phyloP scores from a whole-genome alignment of 2,888 invertebrate genomes.

The Digitonthophagus gazella region DNA sequence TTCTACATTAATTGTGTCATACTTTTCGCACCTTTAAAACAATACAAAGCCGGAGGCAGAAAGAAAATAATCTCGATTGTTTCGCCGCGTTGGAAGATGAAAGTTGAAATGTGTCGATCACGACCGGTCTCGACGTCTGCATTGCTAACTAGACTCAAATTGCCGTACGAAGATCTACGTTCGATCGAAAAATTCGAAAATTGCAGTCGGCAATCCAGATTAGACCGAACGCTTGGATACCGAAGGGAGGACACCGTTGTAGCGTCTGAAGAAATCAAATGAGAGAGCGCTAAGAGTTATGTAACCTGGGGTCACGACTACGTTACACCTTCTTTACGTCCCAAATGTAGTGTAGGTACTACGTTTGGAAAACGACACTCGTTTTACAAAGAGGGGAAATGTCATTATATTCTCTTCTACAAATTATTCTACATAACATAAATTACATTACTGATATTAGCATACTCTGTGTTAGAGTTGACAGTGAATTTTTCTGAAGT shows the following conservation, averaged over 20 bases:
- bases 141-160: background rate
- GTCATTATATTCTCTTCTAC: too few species aligned
- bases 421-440: too few species aligned
- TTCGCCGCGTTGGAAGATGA: background rate
- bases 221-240: background rate
- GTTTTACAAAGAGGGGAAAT: too few species aligned
- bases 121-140: background rate
- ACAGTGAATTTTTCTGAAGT: too few species aligned
- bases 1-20: background rate
- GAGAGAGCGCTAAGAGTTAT: background rate
- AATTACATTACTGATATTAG: too few species aligned
- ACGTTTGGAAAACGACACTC: background rate
- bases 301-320: background rate
- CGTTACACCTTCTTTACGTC: background rate
- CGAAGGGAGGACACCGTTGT: too few species aligned
- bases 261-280: background rate
- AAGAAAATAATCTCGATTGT: background rate
- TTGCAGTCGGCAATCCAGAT: background rate
- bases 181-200: background rate
- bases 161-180: background rate
- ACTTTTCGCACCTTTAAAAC: background rate
- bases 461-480: too few species aligned
- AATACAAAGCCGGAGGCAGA: background rate
- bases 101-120: background rate
- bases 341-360: background rate